Percentiles rank a stretch among this genome's conserved stretches.
Evolutionary conservation across 2,888 invertebrate species (phyloP).

Genomic region (Dryadula phaetusa): DNA sequence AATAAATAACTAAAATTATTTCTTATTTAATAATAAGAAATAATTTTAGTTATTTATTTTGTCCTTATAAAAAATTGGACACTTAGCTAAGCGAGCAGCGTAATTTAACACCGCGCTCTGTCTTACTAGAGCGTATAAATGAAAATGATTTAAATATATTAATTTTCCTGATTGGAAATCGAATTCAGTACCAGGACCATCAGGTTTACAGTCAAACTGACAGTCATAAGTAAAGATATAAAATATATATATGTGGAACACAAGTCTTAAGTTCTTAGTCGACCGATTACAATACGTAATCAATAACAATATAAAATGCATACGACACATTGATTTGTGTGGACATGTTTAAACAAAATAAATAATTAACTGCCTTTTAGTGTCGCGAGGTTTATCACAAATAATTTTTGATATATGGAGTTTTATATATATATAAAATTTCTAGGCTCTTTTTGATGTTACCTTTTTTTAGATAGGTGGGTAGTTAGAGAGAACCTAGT

Average conservation of each 20-base stretch:
- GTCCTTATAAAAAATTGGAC: too few relatives aligned
- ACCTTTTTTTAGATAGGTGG: not conserved
- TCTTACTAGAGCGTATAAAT: too few relatives aligned
- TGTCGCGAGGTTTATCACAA: conserved; percentile 24
- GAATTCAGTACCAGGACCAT: too few relatives aligned
- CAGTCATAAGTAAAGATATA: too few relatives aligned
- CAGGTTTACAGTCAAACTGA: too few relatives aligned
- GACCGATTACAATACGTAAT: conserved; percentile 63
- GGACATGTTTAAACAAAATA: conserved; percentile 45
- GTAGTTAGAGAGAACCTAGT: not conserved
- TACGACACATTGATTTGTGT: conserved; percentile 64
- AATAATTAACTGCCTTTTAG: conserved; percentile 33
- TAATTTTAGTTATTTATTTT: too few relatives aligned
- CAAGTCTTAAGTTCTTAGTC: conserved; percentile 18
- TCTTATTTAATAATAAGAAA: too few relatives aligned
- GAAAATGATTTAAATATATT: too few relatives aligned
- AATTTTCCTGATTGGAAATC: too few relatives aligned
- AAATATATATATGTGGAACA: conserved; percentile 7
- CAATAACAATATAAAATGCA: conserved; percentile 77
- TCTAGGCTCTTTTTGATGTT: not conserved
- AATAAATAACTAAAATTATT: too few relatives aligned
- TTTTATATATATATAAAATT: conserved; percentile 11
- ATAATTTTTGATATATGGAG: conserved; percentile 13
- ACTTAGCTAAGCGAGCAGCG: too few relatives aligned
- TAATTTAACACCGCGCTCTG: too few relatives aligned